Evolutionary conservation across 2,888 invertebrate species (phyloP), one percentile per base, ranked within the genome.

Genomic region (Philopedon plagiatum): DNA sequence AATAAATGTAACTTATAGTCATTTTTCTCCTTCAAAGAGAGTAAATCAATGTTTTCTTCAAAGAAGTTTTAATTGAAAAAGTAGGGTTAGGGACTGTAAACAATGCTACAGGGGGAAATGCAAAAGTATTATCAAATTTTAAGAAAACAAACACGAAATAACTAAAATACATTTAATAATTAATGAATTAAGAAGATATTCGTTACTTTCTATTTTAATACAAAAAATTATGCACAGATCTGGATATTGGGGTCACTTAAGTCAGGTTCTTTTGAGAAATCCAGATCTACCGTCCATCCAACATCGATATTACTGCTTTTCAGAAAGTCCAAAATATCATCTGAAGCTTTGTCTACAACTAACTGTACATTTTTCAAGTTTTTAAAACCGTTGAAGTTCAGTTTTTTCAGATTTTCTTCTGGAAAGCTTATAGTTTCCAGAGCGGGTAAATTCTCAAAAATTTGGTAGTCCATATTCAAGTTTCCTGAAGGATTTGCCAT

Each of bases 351-450:
- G 0, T 26, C 64, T 26, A 41, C 29, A 13, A 56, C 54, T 15
- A 56, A 9, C 41, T 64, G 41, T 9, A 64, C 29, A 18, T 23
- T 54, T 64, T 64, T 64, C 9, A 64, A 41, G 21, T n/a, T 54
- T 23, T 37, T 39, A 9, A 64, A 64, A 1, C 29, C 9, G 0
- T 11, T 15, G 18, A 64, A 56, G 7, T 39, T 11, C 19, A 64
- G 23, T 26, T 21, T 41, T 41, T 56, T 54, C 18, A 64, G 37
- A 23, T 15, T 18, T 41, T 54, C 54, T n/a, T 64, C 64, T 13
- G 54, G 64, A 41, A 64, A 64, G n/a, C 39, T 39, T 15, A 64
- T 39, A 7, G 64, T 64, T 39, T 64, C 18, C 5, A 64, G 13
- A 0, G 15, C n/a, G 5, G 54, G 26, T 4, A 64, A 64, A 29